Percentiles rank a stretch among this genome's conserved stretches.
Evolutionary conservation across 2,113 vertebrate species (phyloP).

Genomic region (Notothenia rossii): DNA sequence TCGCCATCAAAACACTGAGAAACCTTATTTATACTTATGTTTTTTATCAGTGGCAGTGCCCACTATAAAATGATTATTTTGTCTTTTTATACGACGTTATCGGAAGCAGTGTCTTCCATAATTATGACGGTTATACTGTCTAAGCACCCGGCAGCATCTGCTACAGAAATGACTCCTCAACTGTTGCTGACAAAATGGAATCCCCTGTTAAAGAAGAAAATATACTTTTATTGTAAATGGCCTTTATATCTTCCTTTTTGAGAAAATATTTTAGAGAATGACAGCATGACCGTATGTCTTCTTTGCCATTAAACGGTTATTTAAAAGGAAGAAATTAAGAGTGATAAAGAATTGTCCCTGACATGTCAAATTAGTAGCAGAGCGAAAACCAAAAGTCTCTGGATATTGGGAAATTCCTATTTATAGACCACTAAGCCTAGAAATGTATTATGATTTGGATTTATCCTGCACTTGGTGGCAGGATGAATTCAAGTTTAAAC

Average conservation of each 20-base stretch:
- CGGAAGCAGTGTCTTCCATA: slow-evolving; percentile 99
- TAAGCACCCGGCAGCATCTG: slow-evolving; percentile 97
- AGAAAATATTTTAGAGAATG: neutral
- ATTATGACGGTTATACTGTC: slow-evolving; percentile 99
- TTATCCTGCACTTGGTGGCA: slow-evolving; percentile 6
- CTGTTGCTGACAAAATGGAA: slow-evolving; percentile 51
- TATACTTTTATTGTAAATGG: neutral
- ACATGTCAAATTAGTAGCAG: neutral
- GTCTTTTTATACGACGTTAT: slow-evolving; percentile 93
- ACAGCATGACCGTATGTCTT: neutral
- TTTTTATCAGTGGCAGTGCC: slow-evolving; percentile 73
- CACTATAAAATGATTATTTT: slow-evolving; percentile 69
- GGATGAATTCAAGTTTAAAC: neutral
- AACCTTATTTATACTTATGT: slow-evolving; percentile 63
- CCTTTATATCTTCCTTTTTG: neutral
- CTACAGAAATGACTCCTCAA: slow-evolving; percentile 81
- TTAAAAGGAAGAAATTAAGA: slow-evolving; percentile 20
- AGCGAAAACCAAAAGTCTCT: neutral
- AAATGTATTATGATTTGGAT: neutral
- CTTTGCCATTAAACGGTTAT: neutral
- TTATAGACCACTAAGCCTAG: neutral
- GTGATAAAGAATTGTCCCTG: neutral
- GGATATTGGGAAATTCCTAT: neutral
- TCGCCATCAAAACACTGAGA: slow-evolving; percentile 57
- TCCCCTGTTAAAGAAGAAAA: neutral